Evolutionary conservation across 2,113 vertebrate genomes (phyloP), one percentile per base, ranked within the genome.

Genomic region (Apodemus sylvaticus): DNA sequence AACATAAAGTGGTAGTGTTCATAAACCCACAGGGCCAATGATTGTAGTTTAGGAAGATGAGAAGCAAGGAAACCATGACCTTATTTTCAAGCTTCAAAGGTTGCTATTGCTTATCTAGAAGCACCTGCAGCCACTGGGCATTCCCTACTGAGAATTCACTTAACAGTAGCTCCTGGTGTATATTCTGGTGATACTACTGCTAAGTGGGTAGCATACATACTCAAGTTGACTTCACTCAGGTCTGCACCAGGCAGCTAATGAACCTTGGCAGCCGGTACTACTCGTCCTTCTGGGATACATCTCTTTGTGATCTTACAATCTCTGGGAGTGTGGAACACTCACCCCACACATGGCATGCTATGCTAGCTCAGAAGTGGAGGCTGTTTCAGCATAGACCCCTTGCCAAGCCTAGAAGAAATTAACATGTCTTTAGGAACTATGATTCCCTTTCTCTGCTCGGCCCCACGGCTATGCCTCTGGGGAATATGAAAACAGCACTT

Each of bases 71-170:
- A 45, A 13, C 53, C 26, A 22, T 55, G 81, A 74, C 51, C 55
- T 85, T 39, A 3, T 90, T 83, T 90, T 96, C 51, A 48, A 78
- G 86, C 62, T 96, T 87, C 64, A 31, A 0, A 83, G 78, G 53
- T 39, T 66, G 16, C 62, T 55, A 0, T 51, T 58, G 36, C 79
- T 91, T 76, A 53, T 60, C 87, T 92, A 55, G 77, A 51, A 92
- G 39, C 34, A 60, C 11, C 89, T 51, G 16, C 7, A 12, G 66
- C 78, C 29, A 48, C 42, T 86, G 39, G 66, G 42, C 74, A 64
- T 20, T 53, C 58, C 58, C 85, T 60, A 45, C 48, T 58, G 70
- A 90, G 24, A 89, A 89, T 13, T n/a, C 36, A 31, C 3, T 60
- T 55, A 77, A 58, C 42, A 94, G 74, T 45, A 29, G 58, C 45